Evolutionary conservation across 2,113 vertebrate genomes (phyloP).

Genomic region (Serilophus lunatus): DNA sequence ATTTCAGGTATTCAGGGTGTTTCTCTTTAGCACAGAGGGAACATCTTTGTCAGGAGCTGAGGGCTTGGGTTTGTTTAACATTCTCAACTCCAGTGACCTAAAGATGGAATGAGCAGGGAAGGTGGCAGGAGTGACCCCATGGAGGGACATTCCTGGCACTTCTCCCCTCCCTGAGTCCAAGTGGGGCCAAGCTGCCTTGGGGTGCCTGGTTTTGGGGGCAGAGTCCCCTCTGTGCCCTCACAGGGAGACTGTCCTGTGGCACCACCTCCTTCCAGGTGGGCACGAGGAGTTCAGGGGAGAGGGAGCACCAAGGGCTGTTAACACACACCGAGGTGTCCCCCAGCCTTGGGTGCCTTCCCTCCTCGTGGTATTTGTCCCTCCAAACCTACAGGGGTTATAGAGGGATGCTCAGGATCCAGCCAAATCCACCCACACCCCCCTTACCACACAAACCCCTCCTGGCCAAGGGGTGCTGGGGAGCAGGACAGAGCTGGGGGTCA

Average conservation of each 20-base stretch:
- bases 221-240: neutral
- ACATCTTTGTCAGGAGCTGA: neutral
- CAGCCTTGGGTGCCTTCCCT: neutral
- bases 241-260: too few species aligned
- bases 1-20: neutral
- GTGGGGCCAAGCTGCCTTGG: neutral
- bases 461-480: neutral
- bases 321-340: neutral
- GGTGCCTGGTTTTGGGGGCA: neutral
- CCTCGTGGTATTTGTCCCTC: neutral
- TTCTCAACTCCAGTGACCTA: neutral
- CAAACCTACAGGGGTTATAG: too few species aligned
- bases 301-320: neutral
- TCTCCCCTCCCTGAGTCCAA: neutral
- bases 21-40: neutral
- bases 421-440: neutral
- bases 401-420: neutral
- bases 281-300: neutral
- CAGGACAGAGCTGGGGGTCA: neutral
- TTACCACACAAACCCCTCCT: neutral
- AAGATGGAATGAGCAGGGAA: accelerated
- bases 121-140: neutral
- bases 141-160: too few species aligned
- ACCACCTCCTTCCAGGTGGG: neutral
- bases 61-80: neutral